Base-by-base conservation (phyloP, 1,140 invertebrate species). In the Conus ventricosus region DNA sequence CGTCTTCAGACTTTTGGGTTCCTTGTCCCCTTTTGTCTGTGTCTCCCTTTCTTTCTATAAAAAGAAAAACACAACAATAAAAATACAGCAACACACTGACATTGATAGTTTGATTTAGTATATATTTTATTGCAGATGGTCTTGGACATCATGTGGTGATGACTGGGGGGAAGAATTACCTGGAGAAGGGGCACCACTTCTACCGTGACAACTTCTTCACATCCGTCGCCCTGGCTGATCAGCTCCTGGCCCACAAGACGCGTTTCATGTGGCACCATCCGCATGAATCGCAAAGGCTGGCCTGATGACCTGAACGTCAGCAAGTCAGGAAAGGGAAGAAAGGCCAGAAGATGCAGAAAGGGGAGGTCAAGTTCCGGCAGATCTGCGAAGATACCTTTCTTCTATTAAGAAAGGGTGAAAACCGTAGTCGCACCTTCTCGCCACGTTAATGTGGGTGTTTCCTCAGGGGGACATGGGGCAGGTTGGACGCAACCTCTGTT, bases 251-350 rank as follows among this genome's bases (percentile, higher is more conserved):
- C 20, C 54, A 20, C 25, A 67, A 75, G 10, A 87, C 84, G 11
- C 81, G 87, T 67, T 67, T 55, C 67, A 7, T 88, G 88, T 84
- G 86, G 86, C n/a, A 89, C 88, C 17, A 63, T 83, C 54, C 81
- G 27, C 10, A 54, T 57, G n/a, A 83, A 54, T 39, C n/a, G 81
- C 17, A 51, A 83, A n/a, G 51, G 54, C 15, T 83, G 81, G 81
- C 81, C 81, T 39, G 1, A 25, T 27, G 81, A 83, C 6, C 81
- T 83, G 17, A 75, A 17, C 0, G 8, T 75, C 71, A 75, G n/a
- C 71, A 39, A 39, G 39, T 39, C 39, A 75, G n/a, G n/a, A 75
- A 75, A n/a, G 25, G 20, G 7, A 83, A 83, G 39, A 54, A 54
- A n/a, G 54, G 10, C 11, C 11, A 57, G 17, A 39, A 25, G n/a